Evolutionary conservation across 2,113 vertebrate species (phyloP).

Genomic region (Ophiodon elongatus): DNA sequence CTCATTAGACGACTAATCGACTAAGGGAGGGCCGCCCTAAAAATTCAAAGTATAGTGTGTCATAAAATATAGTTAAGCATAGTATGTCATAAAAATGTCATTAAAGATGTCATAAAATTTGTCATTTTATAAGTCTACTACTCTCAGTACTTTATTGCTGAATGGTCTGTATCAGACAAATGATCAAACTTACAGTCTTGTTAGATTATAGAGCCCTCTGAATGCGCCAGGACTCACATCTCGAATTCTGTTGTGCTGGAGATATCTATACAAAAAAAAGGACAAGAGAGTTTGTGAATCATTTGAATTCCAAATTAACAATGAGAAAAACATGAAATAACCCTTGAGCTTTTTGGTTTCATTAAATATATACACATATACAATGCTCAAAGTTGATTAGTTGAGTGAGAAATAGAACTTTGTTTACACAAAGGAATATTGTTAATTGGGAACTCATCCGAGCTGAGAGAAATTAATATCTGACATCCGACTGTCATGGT

Average conservation of each 20-base stretch:
- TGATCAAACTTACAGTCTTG: constrained; percentile 90
- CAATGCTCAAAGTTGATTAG: not conserved
- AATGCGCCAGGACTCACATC: constrained; percentile 89
- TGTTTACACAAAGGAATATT: not conserved
- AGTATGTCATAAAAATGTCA: not conserved
- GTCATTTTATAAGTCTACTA: no score
- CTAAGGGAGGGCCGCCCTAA: no score
- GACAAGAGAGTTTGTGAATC: not conserved
- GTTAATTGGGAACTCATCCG: not conserved
- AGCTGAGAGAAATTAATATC: not conserved
- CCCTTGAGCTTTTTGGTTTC: not conserved
- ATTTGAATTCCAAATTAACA: not conserved
- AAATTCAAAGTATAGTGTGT: no score
- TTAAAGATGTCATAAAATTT: not conserved
- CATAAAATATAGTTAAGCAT: not conserved
- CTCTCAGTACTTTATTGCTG: not conserved
- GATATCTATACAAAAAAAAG: constrained; percentile 83
- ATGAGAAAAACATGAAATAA: not conserved
- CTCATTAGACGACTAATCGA: no score
- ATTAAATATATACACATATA: not conserved
- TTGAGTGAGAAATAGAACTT: not conserved
- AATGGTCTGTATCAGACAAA: not conserved
- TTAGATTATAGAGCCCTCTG: constrained; percentile 91
- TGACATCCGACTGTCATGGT: not conserved
- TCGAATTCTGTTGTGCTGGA: constrained; percentile 92